Evolutionary conservation across 2,888 invertebrate species (phyloP).

Genomic region (Sesia bembeciformis): DNA sequence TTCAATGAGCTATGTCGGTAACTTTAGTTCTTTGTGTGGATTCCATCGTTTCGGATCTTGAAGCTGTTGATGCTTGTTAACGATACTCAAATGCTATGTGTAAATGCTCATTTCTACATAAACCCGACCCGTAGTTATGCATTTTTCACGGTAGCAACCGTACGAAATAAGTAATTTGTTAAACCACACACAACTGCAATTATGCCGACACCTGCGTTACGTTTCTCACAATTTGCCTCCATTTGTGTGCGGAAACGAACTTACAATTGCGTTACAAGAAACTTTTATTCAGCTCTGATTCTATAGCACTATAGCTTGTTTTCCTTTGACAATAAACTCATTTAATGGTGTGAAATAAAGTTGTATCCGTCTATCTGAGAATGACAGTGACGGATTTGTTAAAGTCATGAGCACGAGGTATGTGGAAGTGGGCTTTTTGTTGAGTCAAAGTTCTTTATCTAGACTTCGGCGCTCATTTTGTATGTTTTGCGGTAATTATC

Average conservation of each 20-base stretch:
- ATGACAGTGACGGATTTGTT: slow-evolving; percentile 53
- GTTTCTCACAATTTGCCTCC: slow-evolving; percentile 53
- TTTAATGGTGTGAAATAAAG: background rate
- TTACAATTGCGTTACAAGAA: background rate
- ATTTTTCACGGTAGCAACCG: slow-evolving; percentile 56
- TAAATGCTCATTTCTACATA: slow-evolving; percentile 16
- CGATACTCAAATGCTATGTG: no score
- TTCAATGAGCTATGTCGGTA: no score
- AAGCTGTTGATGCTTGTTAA: no score
- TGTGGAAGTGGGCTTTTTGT: background rate
- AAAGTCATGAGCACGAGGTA: slow-evolving; percentile 18
- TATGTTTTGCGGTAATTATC: background rate
- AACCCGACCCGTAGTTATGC: slow-evolving; percentile 35
- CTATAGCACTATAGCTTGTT: background rate
- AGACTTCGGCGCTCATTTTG: background rate
- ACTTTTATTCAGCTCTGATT: background rate
- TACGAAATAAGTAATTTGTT: slow-evolving; percentile 48
- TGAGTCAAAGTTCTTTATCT: background rate
- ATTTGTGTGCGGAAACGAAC: slow-evolving; percentile 20
- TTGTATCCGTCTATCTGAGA: slow-evolving; percentile 15
- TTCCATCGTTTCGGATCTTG: no score
- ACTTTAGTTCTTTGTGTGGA: no score
- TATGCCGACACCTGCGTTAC: slow-evolving; percentile 39
- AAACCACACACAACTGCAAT: slow-evolving; percentile 39
- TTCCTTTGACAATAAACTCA: background rate